Conservation (phyloP, 1,140 invertebrate genomes). For the Drosophila parvula region DNA sequence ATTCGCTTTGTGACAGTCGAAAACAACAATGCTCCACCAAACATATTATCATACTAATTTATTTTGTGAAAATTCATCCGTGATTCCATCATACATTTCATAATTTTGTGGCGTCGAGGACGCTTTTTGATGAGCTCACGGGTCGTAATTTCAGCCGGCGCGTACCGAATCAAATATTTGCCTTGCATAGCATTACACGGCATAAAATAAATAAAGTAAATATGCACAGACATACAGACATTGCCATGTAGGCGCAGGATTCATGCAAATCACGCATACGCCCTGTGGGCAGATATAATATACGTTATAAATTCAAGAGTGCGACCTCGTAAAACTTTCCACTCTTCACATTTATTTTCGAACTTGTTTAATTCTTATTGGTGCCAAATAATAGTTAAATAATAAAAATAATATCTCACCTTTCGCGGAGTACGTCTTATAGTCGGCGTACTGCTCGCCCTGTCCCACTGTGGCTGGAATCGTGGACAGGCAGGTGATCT, state of each 20-base stretch:
- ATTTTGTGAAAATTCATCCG: slow-evolving; percentile 67
- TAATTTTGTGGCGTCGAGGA: slow-evolving; percentile 51
- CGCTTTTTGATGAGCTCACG: slow-evolving; percentile 77
- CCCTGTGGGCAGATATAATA: not conserved
- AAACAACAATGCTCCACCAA: slow-evolving; percentile 27
- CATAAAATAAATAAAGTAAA: slow-evolving; percentile 52
- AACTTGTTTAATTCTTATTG: too few relatives aligned
- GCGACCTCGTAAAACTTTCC: not conserved
- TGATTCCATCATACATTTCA: slow-evolving; percentile 67
- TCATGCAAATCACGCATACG: slow-evolving; percentile 70
- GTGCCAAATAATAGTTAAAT: too few relatives aligned
- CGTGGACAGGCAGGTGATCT: slow-evolving; percentile 89
- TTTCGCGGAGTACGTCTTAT: slow-evolving; percentile 87
- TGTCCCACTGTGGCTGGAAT: slow-evolving; percentile 88
- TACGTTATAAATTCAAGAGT: slow-evolving; percentile 6
- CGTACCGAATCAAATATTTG: slow-evolving; percentile 67
- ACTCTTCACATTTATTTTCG: too few relatives aligned
- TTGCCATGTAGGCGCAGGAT: slow-evolving; percentile 14
- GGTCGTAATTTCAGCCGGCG: slow-evolving; percentile 52
- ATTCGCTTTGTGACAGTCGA: slow-evolving; percentile 20
- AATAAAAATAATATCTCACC: slow-evolving; percentile 82
- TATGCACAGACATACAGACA: slow-evolving; percentile 5
- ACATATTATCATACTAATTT: slow-evolving; percentile 68
- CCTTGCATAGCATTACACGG: slow-evolving; percentile 61
- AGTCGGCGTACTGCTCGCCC: slow-evolving; percentile 88